Base-by-base conservation (phyloP, 2,888 invertebrate genomes). In the Rhogogaster chlorosoma region DNA sequence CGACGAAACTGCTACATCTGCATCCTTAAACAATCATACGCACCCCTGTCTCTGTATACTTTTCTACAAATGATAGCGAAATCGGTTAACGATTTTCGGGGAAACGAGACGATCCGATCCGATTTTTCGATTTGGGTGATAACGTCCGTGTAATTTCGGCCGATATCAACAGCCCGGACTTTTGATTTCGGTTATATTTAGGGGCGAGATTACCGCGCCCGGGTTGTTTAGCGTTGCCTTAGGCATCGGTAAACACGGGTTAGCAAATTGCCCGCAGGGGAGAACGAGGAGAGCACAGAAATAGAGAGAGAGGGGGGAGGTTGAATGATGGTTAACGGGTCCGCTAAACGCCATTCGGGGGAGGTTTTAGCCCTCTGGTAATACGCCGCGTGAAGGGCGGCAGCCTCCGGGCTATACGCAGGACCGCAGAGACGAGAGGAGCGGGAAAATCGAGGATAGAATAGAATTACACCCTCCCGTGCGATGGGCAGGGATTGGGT, bases 171-270 rank as follows among this genome's bases (percentile, higher is more conserved):
- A 12, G 15, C 45, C 45, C 26, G 22, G 61, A 61, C 61, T 61
- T 61, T 61, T 61, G 61, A 61, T 61, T 61, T 61, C 61, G 61
- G 26, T 53, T 53, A 53, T 53, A 53, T 53, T 53, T 53, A 53
- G n/a, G n/a, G n/a, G n/a, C 6, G 67, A 9, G 26, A n/a, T 67
- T 67, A 42, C 22, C 26, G 32, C n/a, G 15, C 18, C 36, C 90
- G 91, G 93, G 93, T 93, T 93, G 93, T 93, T 93, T 93, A 93
- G 90, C 92, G 90, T 90, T 89, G 93, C 93, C 93, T 89, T 90
- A 90, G 93, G 93, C 93, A 92, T 92, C 90, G 92, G 93, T 93
- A 93, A 93, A 93, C 92, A 93, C 92, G 92, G 93, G 92, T 93
- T 93, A 93, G 93, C 92, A 91, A 93, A 93, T 93, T 93, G 93